Percentiles rank a stretch among this genome's conserved stretches.
Conservation (phyloP, 2,797 vertebrate species). For the Xiphophorus birchmanni region DNA sequence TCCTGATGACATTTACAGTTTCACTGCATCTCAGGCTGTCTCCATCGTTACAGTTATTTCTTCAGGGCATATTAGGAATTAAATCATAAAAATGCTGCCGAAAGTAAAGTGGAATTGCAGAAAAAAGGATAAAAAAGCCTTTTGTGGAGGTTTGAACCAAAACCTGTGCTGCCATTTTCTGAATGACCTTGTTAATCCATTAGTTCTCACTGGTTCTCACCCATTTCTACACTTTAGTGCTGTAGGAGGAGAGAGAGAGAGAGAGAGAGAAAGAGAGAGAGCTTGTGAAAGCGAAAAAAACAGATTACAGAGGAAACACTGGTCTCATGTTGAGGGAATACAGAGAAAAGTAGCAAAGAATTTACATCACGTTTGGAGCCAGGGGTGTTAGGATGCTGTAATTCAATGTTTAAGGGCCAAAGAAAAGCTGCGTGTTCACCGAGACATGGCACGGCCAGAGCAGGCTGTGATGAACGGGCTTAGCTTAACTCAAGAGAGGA, state of each 20-base stretch:
- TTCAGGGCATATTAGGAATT: not conserved
- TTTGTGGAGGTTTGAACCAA: not conserved
- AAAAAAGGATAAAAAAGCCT: not conserved
- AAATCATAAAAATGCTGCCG: conserved; percentile 10
- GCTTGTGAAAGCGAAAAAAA: conserved; percentile 11
- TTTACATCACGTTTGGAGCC: conserved; percentile 17
- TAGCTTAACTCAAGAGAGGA: not conserved
- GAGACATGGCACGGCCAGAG: not conserved
- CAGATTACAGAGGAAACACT: not conserved
- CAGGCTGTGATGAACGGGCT: conserved; percentile 2
- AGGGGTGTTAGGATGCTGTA: conserved; percentile 2
- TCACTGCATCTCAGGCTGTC: not conserved
- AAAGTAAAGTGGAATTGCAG: not conserved
- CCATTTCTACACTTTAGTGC: conserved; percentile 10
- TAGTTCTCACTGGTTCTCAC: conserved; percentile 2
- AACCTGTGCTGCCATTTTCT: conserved; percentile 16
- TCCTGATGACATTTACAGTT: not conserved
- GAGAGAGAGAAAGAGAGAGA: not conserved
- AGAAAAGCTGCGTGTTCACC: conserved; percentile 8
- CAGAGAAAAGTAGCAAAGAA: conserved; percentile 21
- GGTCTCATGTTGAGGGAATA: conserved; percentile 12
- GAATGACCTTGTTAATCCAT: conserved; percentile 10
- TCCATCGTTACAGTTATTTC: not conserved
- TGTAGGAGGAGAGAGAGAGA: not conserved
- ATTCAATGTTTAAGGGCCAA: conserved; percentile 26